A percentile compares a stretch with the other conserved stretches of the same genome.
phyloP scores from a whole-genome alignment of 2,888 invertebrate genomes.

The Panzeria rudis region DNA sequence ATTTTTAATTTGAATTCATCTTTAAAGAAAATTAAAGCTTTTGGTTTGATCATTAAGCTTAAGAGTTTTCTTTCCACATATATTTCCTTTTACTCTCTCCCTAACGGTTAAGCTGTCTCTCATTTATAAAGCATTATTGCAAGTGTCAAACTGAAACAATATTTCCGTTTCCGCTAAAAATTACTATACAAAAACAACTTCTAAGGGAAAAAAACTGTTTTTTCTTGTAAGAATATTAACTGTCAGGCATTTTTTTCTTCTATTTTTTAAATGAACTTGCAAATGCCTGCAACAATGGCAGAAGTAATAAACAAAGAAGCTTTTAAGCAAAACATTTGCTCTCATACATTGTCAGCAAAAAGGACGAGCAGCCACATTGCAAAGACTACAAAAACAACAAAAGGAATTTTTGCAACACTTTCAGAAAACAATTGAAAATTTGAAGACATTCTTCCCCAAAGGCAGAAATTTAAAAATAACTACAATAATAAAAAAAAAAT shows the following conservation, averaged over 20 bases:
- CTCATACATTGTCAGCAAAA: constrained; percentile 9
- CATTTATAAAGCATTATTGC: constrained; percentile 38
- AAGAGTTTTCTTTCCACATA: neutral
- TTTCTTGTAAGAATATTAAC: constrained; percentile 45
- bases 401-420: constrained; percentile 33
- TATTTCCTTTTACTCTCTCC: neutral
- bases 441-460: constrained; percentile 59
- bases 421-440: constrained; percentile 60
- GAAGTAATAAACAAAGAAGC: constrained; percentile 46
- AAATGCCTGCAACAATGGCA: constrained; percentile 20
- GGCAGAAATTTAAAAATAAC: constrained; percentile 41
- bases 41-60: neutral
- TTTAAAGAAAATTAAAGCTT: no score
- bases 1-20: no score
- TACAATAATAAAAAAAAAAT: constrained; percentile 17
- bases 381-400: constrained; percentile 31
- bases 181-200: constrained; percentile 27
- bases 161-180: constrained; percentile 65
- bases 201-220: constrained; percentile 12
- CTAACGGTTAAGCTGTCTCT: neutral
- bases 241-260: constrained; percentile 19
- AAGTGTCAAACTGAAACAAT: constrained; percentile 66
- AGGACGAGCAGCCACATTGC: neutral
- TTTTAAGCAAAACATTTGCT: constrained; percentile 44
- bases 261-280: constrained; percentile 11